Percentiles rank a stretch among this genome's conserved stretches.
These are phyloP conservation scores for Scaptomyza caliginosa DNA, from an alignment of 2,888 invertebrate species.

Conservation along the genomic window DNA sequence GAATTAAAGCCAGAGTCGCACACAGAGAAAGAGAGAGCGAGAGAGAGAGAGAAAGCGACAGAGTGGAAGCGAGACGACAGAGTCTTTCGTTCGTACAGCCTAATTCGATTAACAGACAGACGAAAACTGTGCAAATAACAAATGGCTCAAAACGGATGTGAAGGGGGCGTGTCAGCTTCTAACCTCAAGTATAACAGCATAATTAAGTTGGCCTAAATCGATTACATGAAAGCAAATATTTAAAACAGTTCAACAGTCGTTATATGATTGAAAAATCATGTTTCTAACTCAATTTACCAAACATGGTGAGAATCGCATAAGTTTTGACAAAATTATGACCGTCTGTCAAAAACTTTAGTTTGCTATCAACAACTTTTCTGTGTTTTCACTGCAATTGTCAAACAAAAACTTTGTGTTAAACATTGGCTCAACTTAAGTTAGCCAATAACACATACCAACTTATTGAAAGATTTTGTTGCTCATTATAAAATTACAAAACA, in stretches of 20 bases:
- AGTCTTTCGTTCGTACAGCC: slow-evolving; percentile 3
- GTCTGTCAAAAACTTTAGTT: no score
- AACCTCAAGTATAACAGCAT: background rate
- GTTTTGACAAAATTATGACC: no score
- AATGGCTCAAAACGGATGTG: slow-evolving; percentile 1
- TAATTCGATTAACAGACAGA: slow-evolving; percentile 10
- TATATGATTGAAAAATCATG: no score
- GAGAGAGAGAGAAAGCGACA: background rate
- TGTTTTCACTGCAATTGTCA: no score
- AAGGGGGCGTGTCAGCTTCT: background rate
- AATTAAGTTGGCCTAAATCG: background rate
- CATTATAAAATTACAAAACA: no score
- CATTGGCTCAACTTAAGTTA: no score
- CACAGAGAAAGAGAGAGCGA: background rate
- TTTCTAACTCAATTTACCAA: no score
- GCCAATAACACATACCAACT: background rate
- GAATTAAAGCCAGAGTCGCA: slow-evolving; percentile 37
- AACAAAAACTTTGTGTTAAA: background rate
- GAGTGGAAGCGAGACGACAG: no score
- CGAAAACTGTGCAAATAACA: slow-evolving; percentile 10
- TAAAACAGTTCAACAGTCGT: no score
- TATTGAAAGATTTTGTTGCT: background rate
- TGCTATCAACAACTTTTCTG: no score
- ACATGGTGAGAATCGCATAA: no score
- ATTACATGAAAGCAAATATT: background rate